Base-by-base conservation (phyloP, 2,113 vertebrate genomes). In the Rhinogobius similis region DNA sequence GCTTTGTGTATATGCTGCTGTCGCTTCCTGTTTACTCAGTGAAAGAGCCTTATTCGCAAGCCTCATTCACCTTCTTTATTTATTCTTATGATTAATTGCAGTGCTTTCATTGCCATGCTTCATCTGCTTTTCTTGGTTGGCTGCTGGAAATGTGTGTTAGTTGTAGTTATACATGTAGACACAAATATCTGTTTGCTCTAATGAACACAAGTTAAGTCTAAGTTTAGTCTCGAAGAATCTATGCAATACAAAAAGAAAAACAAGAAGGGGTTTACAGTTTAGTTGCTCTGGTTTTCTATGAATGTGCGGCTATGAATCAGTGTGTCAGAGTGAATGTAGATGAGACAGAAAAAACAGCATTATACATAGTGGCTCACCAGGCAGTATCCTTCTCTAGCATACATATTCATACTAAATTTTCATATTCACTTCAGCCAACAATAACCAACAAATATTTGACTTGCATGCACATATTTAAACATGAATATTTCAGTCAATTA, bases 331-430 rank as follows among this genome's bases (percentile, higher is more conserved):
- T 88, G 87, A 89, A 89, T 90, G 87, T 87, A 91, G 90, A 92
- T 90, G 87, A 91, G 88, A 86, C 87, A 86, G 81, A 90, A 90
- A 90, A 86, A 82, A 80, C 89, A 91, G 91, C 89, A 94, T 93
- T 91, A 93, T 94, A 90, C 92, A 93, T 89, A 87, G 79, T 41
- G 46, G 86, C 86, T 91, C 86, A 89, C 88, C 90, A 91, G 91
- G 89, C 90, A 92, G 91, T 91, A 89, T 91, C 85, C 86, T 83
- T 82, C 83, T 84, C 63, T 63, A 55, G 65, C 87, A 91, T 93
- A 90, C 86, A 90, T 91, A 92, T 92, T 92, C 91, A 92, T 90
- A 85, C 68, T 71, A 73, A 67, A 87, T 91, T 91, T 90, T 91
- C 87, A 90, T 84, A 89, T 85, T 74, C 81, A 83, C 73, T 79